phyloP scores from a whole-genome alignment of 2,113 vertebrate species.

The Nanger granti region DNA sequence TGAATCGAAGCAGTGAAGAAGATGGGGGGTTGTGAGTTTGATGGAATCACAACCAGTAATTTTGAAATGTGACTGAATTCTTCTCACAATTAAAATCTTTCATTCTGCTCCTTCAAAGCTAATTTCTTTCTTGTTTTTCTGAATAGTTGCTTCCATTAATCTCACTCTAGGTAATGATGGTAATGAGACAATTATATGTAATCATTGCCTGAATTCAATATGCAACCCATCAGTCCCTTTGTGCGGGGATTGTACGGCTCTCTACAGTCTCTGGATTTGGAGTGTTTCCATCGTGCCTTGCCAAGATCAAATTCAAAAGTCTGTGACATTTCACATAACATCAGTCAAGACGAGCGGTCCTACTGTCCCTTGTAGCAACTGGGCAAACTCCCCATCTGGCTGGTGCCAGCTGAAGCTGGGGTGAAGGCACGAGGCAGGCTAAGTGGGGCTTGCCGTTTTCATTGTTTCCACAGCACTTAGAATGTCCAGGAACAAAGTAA shows the following conservation, averaged over 20 bases:
- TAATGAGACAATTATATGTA: constrained; percentile 77
- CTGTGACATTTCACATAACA: constrained; percentile 69
- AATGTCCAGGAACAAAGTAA: neutral
- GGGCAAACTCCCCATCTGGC: constrained; percentile 28
- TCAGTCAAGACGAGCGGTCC: constrained; percentile 46
- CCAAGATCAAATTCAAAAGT: constrained; percentile 66
- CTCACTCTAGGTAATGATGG: constrained; percentile 77
- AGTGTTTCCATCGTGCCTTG: constrained; percentile 53
- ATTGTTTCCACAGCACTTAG: neutral
- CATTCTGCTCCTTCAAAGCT: constrained; percentile 74
- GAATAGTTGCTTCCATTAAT: constrained; percentile 75
- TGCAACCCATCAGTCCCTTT: constrained; percentile 68
- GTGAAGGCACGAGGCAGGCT: neutral
- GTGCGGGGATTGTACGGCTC: constrained; percentile 57
- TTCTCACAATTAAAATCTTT: constrained; percentile 74
- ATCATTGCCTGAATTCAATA: constrained; percentile 71
- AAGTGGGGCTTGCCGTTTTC: neutral
- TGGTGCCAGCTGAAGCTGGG: neutral
- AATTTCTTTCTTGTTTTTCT: constrained; percentile 73
- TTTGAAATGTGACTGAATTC: constrained; percentile 68
- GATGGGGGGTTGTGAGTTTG: constrained; percentile 38
- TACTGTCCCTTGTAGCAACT: constrained; percentile 32
- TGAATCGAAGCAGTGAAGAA: neutral
- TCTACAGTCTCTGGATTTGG: constrained; percentile 56
- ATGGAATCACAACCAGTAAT: constrained; percentile 65